A percentile compares a stretch with the other conserved stretches of the same genome.
Evolutionary conservation across 2,113 vertebrate species (phyloP).

Genomic region (Desmodus rotundus): DNA sequence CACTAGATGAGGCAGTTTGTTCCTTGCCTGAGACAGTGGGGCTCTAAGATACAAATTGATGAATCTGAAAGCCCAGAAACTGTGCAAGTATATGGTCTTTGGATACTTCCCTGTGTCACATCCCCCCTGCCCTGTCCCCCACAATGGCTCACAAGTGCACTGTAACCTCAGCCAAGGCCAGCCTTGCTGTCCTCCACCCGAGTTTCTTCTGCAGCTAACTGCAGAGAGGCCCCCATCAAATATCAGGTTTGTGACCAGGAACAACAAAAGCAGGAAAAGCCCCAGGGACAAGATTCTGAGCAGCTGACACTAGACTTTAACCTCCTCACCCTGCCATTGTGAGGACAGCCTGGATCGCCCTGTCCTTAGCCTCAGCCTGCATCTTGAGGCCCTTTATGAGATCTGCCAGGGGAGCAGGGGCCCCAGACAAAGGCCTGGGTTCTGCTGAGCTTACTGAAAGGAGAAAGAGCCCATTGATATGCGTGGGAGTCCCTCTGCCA

Average conservation of each 20-base stretch:
- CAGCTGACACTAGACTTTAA: slow-evolving; percentile 19
- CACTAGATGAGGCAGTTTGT: not conserved
- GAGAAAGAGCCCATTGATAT: slow-evolving; percentile 34
- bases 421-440: slow-evolving; percentile 41
- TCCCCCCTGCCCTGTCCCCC: no score
- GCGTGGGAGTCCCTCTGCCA: not conserved
- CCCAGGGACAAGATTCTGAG: not conserved
- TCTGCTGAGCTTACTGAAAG: slow-evolving; percentile 36
- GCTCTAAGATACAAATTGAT: not conserved
- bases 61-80: not conserved
- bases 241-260: not conserved
- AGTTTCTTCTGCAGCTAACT: not conserved
- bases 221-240: not conserved
- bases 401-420: not conserved
- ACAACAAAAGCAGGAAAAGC: slow-evolving; percentile 41
- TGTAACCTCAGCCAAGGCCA: not conserved
- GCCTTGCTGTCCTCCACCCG: not conserved
- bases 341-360: not conserved
- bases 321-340: slow-evolving; percentile 51
- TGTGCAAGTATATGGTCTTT: not conserved
- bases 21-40: not conserved
- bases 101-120: not conserved
- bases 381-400: not conserved
- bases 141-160: not conserved
- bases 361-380: not conserved